Percentiles rank a stretch among this genome's conserved stretches.
Conservation (phyloP, 2,797 vertebrate genomes). For the Aeoliscus strigatus region DNA sequence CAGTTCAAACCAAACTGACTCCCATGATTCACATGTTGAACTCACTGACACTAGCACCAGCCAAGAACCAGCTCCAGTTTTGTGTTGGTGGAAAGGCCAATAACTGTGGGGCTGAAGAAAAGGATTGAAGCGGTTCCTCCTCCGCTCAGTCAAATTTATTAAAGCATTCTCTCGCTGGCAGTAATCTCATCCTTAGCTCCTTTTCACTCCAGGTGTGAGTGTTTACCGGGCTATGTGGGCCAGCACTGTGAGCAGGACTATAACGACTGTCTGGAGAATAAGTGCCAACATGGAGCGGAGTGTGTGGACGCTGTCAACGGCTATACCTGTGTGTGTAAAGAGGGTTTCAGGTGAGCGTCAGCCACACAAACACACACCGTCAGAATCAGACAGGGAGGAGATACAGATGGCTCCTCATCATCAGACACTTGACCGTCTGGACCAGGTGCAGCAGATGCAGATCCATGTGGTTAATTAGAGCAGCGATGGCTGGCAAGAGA, state of each 20-base stretch:
- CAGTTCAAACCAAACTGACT: too few relatives aligned
- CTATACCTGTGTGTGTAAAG: constrained; percentile 89
- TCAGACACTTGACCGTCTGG: constrained; percentile 60
- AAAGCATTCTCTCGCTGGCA: too few relatives aligned
- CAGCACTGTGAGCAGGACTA: constrained; percentile 86
- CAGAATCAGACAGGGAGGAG: constrained; percentile 48
- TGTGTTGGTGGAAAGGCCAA: too few relatives aligned
- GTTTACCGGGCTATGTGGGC: constrained; percentile 87
- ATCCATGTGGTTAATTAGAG: constrained; percentile 75
- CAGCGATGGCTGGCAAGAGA: constrained; percentile 48
- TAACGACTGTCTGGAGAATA: constrained; percentile 87
- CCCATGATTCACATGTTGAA: too few relatives aligned
- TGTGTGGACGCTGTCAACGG: constrained; percentile 88
- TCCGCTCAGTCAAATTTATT: too few relatives aligned
- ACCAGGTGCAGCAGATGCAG: constrained; percentile 60
- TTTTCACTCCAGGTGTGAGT: constrained; percentile 82
- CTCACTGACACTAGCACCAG: too few relatives aligned
- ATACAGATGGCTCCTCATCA: constrained; percentile 70
- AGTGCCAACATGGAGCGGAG: constrained; percentile 88
- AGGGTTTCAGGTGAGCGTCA: constrained; percentile 87
- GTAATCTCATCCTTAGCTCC: constrained; percentile 17
- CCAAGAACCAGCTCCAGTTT: too few relatives aligned
- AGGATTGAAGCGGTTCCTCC: too few relatives aligned
- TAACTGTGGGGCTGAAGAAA: too few relatives aligned
- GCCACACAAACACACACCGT: constrained; percentile 10